Conservation (phyloP, 2,888 invertebrate genomes). For the Drosophila yooni region DNA sequence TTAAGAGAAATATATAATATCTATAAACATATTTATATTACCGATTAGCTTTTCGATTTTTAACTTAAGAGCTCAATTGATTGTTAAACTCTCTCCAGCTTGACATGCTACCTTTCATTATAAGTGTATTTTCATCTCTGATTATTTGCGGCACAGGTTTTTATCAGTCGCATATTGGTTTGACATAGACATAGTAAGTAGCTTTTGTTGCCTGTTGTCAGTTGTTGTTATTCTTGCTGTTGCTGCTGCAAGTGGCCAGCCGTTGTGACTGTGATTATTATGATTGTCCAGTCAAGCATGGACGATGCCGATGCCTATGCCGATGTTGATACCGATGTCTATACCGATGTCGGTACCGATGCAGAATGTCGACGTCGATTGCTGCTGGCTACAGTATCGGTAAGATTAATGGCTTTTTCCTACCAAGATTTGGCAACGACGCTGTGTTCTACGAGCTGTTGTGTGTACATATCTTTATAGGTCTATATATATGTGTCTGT, state of each 20-base stretch:
- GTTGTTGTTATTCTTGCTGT: constrained; percentile 41
- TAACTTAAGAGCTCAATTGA: background rate
- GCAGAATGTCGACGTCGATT: constrained; percentile 29
- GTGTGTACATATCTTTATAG: constrained; percentile 49
- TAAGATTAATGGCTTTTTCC: constrained; percentile 77
- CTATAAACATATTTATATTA: background rate
- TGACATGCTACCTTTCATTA: background rate
- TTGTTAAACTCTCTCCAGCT: background rate
- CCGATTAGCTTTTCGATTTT: background rate
- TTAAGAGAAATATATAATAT: background rate
- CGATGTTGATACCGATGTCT: constrained; percentile 26
- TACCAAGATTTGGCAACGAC: constrained; percentile 62
- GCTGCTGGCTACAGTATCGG: constrained; percentile 55
- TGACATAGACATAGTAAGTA: constrained; percentile 80
- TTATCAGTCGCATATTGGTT: constrained; percentile 77
- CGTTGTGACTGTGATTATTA: constrained; percentile 77
- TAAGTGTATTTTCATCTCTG: constrained; percentile 64
- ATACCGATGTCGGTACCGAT: constrained; percentile 24
- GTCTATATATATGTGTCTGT: constrained; percentile 16
- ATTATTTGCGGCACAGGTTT: constrained; percentile 73
- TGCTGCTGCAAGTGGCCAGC: constrained; percentile 41
- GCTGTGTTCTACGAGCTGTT: constrained; percentile 74
- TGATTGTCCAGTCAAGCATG: constrained; percentile 81
- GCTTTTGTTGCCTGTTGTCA: constrained; percentile 75
- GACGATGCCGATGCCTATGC: constrained; percentile 52